Percentiles rank a stretch among this genome's conserved stretches.
phyloP scores from a whole-genome alignment of 2,113 vertebrate genomes.

The Podarcis raffonei region DNA sequence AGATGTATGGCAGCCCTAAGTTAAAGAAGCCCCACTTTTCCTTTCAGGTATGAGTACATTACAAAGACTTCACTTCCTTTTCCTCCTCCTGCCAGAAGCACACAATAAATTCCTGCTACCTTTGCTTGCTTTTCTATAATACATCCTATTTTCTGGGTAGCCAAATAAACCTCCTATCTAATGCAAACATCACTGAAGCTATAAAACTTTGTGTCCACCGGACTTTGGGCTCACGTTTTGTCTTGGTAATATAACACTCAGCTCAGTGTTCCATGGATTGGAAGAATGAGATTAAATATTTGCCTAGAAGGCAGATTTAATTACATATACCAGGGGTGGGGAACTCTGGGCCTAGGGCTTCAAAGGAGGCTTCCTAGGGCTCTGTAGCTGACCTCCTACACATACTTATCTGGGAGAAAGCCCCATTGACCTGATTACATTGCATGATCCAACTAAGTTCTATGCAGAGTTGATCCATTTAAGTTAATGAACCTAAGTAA shows the following conservation, averaged over 20 bases:
- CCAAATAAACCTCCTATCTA: conserved; percentile 19
- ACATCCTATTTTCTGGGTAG: neutral
- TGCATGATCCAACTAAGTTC: too few relatives aligned
- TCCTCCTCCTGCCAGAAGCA: neutral
- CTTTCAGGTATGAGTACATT: neutral
- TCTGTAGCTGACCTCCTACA: too few relatives aligned
- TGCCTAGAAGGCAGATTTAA: neutral
- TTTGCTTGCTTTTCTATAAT: neutral
- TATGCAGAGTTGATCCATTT: too few relatives aligned
- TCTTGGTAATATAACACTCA: neutral
- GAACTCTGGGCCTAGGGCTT: too few relatives aligned
- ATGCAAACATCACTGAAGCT: neutral
- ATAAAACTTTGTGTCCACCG: neutral
- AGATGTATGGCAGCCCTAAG: neutral
- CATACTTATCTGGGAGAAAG: too few relatives aligned
- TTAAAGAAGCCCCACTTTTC: neutral
- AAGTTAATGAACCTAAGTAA: too few relatives aligned
- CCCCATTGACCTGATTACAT: too few relatives aligned
- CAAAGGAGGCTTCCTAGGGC: too few relatives aligned
- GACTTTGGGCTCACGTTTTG: neutral
- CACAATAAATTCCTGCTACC: neutral
- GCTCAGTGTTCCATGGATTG: neutral
- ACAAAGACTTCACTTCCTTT: neutral
- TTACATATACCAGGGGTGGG: too few relatives aligned
- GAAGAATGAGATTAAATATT: neutral